Evolutionary conservation across 2,113 vertebrate species (phyloP).

Genomic region (Pithys albifrons): DNA sequence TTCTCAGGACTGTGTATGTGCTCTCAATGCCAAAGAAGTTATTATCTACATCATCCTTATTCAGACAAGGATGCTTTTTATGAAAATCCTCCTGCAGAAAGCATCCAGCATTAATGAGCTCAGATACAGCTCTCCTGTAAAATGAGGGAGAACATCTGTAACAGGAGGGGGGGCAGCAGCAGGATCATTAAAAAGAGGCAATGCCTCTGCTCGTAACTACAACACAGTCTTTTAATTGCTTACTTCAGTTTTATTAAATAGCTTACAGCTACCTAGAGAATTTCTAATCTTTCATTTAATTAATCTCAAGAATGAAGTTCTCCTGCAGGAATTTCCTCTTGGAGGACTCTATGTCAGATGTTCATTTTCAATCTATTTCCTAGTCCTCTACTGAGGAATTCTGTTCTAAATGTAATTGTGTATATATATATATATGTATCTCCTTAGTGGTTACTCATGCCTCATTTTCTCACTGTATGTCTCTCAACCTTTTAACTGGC

Average conservation of each 20-base stretch:
- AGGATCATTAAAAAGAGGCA: background rate
- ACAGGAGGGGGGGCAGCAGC: background rate
- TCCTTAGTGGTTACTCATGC: background rate
- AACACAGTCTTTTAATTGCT: constrained; percentile 43
- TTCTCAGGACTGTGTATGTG: background rate
- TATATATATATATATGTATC: background rate
- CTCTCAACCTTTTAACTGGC: background rate
- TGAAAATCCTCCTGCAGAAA: constrained; percentile 13
- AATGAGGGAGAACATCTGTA: background rate
- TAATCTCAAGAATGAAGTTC: constrained; percentile 59
- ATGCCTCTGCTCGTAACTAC: constrained; percentile 31
- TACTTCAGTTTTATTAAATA: constrained; percentile 64
- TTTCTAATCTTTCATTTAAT: constrained; percentile 60
- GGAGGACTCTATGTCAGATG: background rate
- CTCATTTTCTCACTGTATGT: background rate
- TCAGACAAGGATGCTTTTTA: background rate
- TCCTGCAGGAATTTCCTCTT: constrained; percentile 54
- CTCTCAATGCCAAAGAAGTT: background rate
- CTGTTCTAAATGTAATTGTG: background rate
- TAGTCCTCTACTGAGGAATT: background rate
- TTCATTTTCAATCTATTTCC: constrained; percentile 28
- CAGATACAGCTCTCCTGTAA: background rate
- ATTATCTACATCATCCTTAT: background rate
- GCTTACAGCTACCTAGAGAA: constrained; percentile 58
- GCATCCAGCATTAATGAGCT: background rate